Evolutionary conservation across 2,797 vertebrate genomes (phyloP), one percentile per base, ranked within the genome.

Genomic region (Hafferia zeledoni): DNA sequence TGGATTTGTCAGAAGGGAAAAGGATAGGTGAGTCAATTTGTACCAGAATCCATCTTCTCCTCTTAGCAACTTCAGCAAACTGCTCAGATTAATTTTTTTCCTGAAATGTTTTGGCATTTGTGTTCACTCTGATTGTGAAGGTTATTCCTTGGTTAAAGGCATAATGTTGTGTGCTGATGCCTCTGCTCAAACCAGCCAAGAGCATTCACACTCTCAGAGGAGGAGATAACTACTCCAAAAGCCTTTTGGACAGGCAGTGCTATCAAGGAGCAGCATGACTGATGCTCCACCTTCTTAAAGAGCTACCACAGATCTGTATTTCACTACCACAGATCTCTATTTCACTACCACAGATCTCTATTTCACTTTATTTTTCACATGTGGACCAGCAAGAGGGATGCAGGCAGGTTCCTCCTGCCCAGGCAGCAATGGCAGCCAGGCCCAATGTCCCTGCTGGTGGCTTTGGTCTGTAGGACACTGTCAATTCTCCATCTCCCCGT

Each of bases 1-100:
- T 55, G 52, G 53, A 72, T 89, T 74, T 86, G 76, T 50, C 57
- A 70, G 60, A 35, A 83, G 87, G 55, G 27, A 64, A 70, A 50
- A n/a, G 64, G 52, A 13, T 46, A 43, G 53, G 72, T 85, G 65
- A 87, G 87, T 69, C 47, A 87, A 78, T 75, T 79, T 41, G 60
- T 94, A 90, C 68, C 49, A 89, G 90, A 92, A 94, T 78, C 65
- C 57, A 44, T 43, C 76, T 57, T 69, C 11, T 76, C 53, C 76
- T 88, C 52, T 89, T 55, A 60, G 63, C 59, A 60, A 70, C 49
- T 91, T 28, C 8, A 87, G 82, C 33, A 65, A 94, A 37, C 19
- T 83, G 77, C 56, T 89, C 56, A 47, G 63, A 81, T 83, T 90
- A 95, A 94, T 96, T 96, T 57, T 87, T 60, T 31, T 49, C 77